These are phyloP conservation scores for Microctenopoma lineatum DNA, from an alignment of 2,797 vertebrate genomes.

Conservation along the genomic window DNA sequence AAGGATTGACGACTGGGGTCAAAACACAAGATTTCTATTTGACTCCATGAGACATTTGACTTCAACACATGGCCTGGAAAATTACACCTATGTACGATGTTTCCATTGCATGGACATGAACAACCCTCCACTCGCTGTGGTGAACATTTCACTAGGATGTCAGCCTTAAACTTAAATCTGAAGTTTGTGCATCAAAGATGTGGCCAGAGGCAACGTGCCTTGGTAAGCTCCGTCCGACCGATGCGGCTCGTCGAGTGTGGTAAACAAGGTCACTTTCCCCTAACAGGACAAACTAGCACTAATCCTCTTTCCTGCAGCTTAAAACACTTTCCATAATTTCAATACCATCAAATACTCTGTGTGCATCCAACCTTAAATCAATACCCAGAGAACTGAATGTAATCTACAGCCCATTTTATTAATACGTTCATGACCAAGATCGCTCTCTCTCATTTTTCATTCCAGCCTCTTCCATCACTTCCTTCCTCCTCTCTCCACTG, in stretches of 20 bases:
- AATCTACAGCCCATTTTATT: conserved; percentile 24
- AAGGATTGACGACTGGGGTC: conserved; percentile 69
- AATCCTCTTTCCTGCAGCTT: conserved; percentile 61
- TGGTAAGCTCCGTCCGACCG: conserved; percentile 7
- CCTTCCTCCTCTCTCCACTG: conserved; percentile 25
- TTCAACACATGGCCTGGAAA: conserved; percentile 45
- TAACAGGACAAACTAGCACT: conserved; percentile 31
- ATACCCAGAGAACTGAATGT: conserved; percentile 39
- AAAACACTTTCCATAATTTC: conserved; percentile 61
- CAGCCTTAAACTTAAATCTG: conserved; percentile 17
- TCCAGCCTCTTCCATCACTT: conserved; percentile 20
- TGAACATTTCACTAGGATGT: conserved; percentile 38
- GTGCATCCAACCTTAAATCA: conserved; percentile 48
- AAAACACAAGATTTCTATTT: conserved; percentile 63
- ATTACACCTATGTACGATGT: conserved; percentile 2
- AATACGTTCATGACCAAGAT: conserved; percentile 28
- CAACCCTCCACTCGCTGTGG: background rate
- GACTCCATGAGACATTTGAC: conserved; percentile 47
- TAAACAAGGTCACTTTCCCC: conserved; percentile 58
- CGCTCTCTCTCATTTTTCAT: conserved; percentile 8
- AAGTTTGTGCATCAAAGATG: background rate
- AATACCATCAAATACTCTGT: conserved; percentile 47
- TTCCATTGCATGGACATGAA: background rate
- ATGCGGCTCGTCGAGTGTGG: conserved; percentile 20
- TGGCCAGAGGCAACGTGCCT: conserved; percentile 27